Evolutionary conservation across 2,113 vertebrate species (phyloP).

Genomic region (Canis aureus): DNA sequence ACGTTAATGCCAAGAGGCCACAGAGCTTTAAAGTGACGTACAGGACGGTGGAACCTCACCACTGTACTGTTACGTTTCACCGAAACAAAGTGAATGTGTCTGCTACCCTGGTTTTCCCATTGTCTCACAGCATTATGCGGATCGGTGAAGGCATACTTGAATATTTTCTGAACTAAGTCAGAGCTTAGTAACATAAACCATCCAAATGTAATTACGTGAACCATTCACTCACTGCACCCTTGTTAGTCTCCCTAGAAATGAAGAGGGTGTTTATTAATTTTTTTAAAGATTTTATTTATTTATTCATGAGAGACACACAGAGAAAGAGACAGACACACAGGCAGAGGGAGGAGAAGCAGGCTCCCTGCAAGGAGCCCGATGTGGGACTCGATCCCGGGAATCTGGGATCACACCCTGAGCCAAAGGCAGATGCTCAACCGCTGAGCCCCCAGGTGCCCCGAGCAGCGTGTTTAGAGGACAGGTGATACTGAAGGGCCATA

Average conservation of each 20-base stretch:
- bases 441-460: no score
- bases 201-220: neutral
- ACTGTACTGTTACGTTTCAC: neutral
- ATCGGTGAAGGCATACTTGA: neutral
- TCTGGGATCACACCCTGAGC: no score
- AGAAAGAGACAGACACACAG: no score
- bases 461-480: neutral
- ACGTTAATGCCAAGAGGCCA: neutral
- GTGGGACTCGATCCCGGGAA: no score
- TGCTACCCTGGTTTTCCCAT: neutral
- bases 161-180: conserved; percentile 46
- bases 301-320: no score
- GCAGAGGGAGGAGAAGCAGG: no score
- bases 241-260: neutral
- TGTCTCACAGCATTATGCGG: neutral
- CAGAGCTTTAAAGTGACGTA: neutral
- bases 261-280: neutral
- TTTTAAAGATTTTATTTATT: no score
- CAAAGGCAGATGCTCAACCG: no score
- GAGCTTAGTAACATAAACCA: neutral
- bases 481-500: neutral
- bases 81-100: neutral
- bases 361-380: no score
- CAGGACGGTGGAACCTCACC: neutral
- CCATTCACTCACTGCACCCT: neutral